These are phyloP conservation scores for Onychostruthus taczanowskii DNA, from an alignment of 2,113 vertebrate genomes.

Conservation along the genomic window DNA sequence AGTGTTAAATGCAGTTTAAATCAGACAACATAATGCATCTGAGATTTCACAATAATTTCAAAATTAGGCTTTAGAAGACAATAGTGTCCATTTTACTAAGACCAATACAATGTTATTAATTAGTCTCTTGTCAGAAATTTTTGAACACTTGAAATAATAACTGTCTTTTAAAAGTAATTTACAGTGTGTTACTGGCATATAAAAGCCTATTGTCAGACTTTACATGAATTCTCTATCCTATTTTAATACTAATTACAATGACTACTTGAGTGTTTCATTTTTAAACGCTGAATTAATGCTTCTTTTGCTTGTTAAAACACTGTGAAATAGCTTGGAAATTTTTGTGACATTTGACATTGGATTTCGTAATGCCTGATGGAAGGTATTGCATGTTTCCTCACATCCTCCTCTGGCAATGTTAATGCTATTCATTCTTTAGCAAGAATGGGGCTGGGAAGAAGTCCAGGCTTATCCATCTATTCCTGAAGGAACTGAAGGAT, in stretches of 20 bases:
- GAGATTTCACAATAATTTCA: background rate
- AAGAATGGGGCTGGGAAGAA: background rate
- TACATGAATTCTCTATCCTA: background rate
- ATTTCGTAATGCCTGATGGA: background rate
- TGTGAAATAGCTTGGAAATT: slow-evolving; percentile 1
- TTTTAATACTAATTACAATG: slow-evolving; percentile 10
- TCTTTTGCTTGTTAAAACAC: background rate
- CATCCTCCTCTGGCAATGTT: background rate
- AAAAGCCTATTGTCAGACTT: background rate
- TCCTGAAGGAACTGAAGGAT: background rate
- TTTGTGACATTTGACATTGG: background rate
- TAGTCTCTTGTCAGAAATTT: background rate
- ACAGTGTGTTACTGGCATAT: background rate
- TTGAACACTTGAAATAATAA: slow-evolving; percentile 6
- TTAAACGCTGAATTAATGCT: background rate
- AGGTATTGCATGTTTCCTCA: background rate
- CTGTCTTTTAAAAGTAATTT: background rate
- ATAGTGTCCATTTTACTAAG: background rate
- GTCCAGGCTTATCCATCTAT: background rate
- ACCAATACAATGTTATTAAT: background rate
- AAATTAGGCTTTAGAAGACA: background rate
- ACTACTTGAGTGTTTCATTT: slow-evolving; percentile 12
- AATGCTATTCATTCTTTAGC: background rate
- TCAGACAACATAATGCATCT: background rate
- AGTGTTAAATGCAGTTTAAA: slow-evolving; percentile 1